These are phyloP conservation scores for Pandemis cinnamomeana DNA, from an alignment of 2,888 invertebrate species.

Conservation along the genomic window DNA sequence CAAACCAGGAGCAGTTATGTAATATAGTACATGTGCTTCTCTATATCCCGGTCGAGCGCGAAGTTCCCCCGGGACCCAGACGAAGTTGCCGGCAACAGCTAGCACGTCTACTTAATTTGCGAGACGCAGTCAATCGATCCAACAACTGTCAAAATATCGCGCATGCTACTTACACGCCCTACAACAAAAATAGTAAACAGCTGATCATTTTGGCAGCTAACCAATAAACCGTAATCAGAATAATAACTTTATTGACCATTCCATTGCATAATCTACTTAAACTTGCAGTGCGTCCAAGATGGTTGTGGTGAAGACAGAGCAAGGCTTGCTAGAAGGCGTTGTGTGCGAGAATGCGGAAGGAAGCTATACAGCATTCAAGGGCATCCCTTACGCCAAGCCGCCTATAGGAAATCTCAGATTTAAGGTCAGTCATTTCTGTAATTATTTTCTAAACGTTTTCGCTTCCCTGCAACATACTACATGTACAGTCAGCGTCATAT, in stretches of 20 bases:
- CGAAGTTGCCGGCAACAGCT: no score
- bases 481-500: no score
- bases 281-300: conserved; percentile 56
- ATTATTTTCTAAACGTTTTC: not conserved
- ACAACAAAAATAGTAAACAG: conserved; percentile 37
- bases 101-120: no score
- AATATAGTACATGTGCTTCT: no score
- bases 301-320: conserved; percentile 62
- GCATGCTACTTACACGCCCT: conserved; percentile 31
- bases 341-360: conserved; percentile 57
- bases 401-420: conserved; percentile 85
- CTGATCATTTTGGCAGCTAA: conserved; percentile 40
- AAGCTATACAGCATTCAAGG: conserved; percentile 77
- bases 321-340: conserved; percentile 69
- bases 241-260: conserved; percentile 15
- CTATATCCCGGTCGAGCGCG: no score
- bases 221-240: conserved; percentile 29
- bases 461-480: not conserved
- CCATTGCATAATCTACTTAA: conserved; percentile 15
- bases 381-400: conserved; percentile 86
- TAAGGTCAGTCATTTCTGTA: conserved; percentile 73
- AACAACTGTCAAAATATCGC: conserved; percentile 19
- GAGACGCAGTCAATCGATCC: conserved; percentile 25
- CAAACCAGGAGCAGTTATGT: no score
- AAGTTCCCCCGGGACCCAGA: no score